Evolutionary conservation across 2,888 invertebrate species (phyloP), one percentile per base, ranked within the genome.

Genomic region (Hemicrepidius hirtus): DNA sequence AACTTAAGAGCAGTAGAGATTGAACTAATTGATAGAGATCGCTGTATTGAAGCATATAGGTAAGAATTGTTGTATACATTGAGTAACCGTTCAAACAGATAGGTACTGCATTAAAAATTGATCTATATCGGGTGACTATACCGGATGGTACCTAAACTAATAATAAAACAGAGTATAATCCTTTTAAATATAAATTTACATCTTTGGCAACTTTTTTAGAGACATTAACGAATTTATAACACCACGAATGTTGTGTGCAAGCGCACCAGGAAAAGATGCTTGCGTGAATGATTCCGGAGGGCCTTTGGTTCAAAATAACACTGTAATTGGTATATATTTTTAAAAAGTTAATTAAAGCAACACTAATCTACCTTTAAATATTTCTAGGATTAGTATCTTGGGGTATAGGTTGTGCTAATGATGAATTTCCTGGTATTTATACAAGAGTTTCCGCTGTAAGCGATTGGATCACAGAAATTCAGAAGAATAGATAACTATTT

Each of bases 241-340:
- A 10, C 18, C 16, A 0, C 28, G 49, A 32, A 63, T 63, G 63
- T 16, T 49, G 13, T 63, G 63, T n/a, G 46, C 32, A 4, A 18
- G 16, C 18, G 46, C 46, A 6, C 32, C 32, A 32, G 49, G 46
- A 1, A 44, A 16, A 28, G 63, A 63, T n/a, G 63, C 63, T 7
- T 63, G 63, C 49, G 16, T 63, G 0, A 32, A 63, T 49, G 63
- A 63, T 32, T 63, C 63, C 5, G 63, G 63, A 13, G 63, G 63
- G 10, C 63, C 63, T 10, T 32, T 63, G 20, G 32, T 49, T 18
- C 63, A 46, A 18, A 63, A 46, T 12, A 46, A 46, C 46, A 18
- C 18, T 20, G 12, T 9, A 53, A 21, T 7, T 20, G 46, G 6
- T 20, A 7, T 6, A 6, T 28, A 6, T 4, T 28, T 4, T 28